A percentile compares a stretch with the other conserved stretches of the same genome.
phyloP scores from a whole-genome alignment of 2,113 vertebrate genomes.

The Neogobius melanostomus region DNA sequence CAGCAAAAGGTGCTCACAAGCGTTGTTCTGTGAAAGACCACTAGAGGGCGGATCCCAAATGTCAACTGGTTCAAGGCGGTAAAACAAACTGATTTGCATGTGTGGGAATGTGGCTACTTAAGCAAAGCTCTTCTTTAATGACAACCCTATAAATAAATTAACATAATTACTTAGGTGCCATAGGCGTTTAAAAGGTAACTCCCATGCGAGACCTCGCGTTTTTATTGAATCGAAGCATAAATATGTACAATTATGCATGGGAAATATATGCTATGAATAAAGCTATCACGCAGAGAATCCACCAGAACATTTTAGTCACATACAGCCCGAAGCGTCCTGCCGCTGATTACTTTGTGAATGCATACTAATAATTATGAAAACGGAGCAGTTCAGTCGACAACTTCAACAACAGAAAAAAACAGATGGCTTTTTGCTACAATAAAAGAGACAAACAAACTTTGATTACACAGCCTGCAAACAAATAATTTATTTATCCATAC shows the following conservation, averaged over 20 bases:
- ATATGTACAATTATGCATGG: not conserved
- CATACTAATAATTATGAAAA: too few species aligned
- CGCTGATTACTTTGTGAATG: too few species aligned
- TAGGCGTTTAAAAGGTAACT: not conserved
- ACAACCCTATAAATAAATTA: conserved; percentile 7
- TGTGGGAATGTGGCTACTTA: not conserved
- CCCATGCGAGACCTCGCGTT: not conserved
- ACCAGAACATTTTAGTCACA: not conserved
- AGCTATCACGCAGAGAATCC: not conserved
- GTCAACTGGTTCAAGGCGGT: not conserved
- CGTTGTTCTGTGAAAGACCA: not conserved
- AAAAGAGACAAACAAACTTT: too few species aligned
- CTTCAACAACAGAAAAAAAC: too few species aligned
- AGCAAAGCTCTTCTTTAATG: not conserved
- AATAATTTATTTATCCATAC: too few species aligned
- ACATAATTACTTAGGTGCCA: not conserved
- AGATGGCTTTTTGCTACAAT: too few species aligned
- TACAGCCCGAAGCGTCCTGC: too few species aligned
- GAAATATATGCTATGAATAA: not conserved
- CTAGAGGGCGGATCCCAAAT: not conserved
- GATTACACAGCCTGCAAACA: too few species aligned
- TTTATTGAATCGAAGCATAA: not conserved
- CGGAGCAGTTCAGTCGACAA: too few species aligned
- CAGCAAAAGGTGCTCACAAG: not conserved
- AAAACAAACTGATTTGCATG: conserved; percentile 1